A percentile compares a stretch with the other conserved stretches of the same genome.
Evolutionary conservation across 2,888 invertebrate species (phyloP).

Genomic region (Trachelus troglodyta): DNA sequence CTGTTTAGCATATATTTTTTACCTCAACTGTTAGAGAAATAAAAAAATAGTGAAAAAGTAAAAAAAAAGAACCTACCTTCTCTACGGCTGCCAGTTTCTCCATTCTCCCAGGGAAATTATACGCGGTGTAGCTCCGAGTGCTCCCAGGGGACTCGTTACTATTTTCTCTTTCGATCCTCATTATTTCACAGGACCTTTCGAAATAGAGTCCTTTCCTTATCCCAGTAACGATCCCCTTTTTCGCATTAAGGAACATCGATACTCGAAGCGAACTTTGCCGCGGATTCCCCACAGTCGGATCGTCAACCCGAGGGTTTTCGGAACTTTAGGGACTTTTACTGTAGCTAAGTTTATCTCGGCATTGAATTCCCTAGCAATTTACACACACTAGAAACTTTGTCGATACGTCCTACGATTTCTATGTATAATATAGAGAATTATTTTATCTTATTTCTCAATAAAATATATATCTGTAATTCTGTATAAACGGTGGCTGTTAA

Average conservation of each 20-base stretch:
- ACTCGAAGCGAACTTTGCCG: not conserved
- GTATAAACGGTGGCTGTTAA: not conserved
- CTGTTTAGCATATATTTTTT: not conserved
- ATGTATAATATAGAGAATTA: not conserved
- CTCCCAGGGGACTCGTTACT: not conserved
- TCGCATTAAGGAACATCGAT: not conserved
- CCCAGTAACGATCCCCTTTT: not conserved
- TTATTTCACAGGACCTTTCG: not conserved
- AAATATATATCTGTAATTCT: not conserved
- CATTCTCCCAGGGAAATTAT: not conserved
- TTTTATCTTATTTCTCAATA: not conserved
- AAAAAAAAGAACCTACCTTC: not conserved
- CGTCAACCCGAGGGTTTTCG: not conserved
- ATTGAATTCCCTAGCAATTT: not conserved
- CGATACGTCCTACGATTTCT: not conserved
- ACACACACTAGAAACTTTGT: not conserved
- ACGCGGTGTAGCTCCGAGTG: not conserved
- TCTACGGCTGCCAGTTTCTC: not conserved
- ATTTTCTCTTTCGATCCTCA: not conserved
- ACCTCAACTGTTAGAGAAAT: not conserved
- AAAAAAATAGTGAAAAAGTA: not conserved
- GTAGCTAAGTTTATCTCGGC: not conserved
- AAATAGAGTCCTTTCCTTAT: not conserved
- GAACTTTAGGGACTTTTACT: not conserved
- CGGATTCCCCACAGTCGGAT: not conserved